A percentile compares a stretch with the other conserved stretches of the same genome.
Evolutionary conservation across 2,888 invertebrate species (phyloP).

Genomic region (Ichneumoninae sp.): DNA sequence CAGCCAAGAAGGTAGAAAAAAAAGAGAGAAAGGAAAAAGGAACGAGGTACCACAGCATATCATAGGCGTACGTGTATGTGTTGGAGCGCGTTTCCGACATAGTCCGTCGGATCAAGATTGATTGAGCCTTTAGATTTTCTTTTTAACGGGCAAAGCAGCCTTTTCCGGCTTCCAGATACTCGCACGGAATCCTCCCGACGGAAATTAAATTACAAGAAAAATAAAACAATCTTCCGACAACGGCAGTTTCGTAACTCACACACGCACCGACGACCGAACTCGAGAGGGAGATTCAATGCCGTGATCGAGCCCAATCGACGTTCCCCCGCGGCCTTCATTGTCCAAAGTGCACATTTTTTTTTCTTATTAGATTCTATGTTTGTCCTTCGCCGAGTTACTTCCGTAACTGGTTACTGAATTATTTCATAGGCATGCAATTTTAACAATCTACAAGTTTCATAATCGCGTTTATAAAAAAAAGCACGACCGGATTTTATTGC

Average conservation of each 20-base stretch:
- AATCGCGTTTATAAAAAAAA: not conserved
- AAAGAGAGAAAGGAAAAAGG: constrained; percentile 15
- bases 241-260: constrained; percentile 17
- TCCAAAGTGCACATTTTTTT: constrained; percentile 14
- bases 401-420: constrained; percentile 1
- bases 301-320: constrained; percentile 25
- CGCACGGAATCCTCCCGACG: constrained; percentile 29
- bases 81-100: constrained; percentile 73
- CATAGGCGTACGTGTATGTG: constrained; percentile 74
- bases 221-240: constrained; percentile 37
- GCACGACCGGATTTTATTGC: not conserved
- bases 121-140: constrained; percentile 61
- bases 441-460: not conserved
- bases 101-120: constrained; percentile 75
- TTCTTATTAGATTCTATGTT: not conserved
- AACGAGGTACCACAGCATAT: constrained; percentile 15
- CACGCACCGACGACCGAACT: constrained; percentile 8
- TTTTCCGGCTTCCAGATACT: constrained; percentile 39
- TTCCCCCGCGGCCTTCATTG: constrained; percentile 7
- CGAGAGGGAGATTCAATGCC: not conserved
- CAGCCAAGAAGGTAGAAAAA: constrained; percentile 35
- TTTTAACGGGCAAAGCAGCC: constrained; percentile 53
- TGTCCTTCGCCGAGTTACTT: not conserved
- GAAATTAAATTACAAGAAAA: constrained; percentile 42
- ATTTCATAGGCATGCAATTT: not conserved